These are phyloP conservation scores for Vulpes ferrilata DNA, from an alignment of 2,113 vertebrate genomes.

Conservation along the genomic window DNA sequence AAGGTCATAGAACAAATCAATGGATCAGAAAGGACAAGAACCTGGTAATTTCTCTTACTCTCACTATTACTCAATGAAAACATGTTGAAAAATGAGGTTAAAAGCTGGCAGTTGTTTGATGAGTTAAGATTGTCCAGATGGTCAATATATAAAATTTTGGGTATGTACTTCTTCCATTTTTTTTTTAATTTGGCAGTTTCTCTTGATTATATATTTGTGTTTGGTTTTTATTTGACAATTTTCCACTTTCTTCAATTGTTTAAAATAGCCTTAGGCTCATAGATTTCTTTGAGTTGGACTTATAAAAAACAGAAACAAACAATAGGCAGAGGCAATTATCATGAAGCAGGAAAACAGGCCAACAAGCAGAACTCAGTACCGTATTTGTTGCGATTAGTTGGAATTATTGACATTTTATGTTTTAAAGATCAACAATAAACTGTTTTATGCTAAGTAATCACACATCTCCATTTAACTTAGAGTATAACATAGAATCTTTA, in stretches of 20 bases:
- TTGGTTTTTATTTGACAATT: background rate
- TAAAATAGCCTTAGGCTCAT: background rate
- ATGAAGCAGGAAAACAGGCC: background rate
- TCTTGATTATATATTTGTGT: background rate
- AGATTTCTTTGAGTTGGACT: background rate
- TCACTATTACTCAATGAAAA: slow-evolving; percentile 60
- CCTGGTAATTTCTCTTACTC: slow-evolving; percentile 71
- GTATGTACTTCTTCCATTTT: background rate
- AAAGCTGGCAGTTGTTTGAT: background rate
- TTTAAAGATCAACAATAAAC: slow-evolving; percentile 35
- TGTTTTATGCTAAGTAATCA: background rate
- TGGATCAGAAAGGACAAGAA: slow-evolving; percentile 66
- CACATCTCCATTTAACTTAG: background rate
- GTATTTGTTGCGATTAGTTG: background rate
- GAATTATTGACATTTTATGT: background rate
- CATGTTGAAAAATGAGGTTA: slow-evolving; percentile 54
- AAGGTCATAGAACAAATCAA: slow-evolving; percentile 72
- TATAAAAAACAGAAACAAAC: background rate
- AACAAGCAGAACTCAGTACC: background rate
- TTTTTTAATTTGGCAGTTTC: background rate
- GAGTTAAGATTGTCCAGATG: slow-evolving; percentile 34
- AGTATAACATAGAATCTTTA: background rate
- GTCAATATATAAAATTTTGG: background rate
- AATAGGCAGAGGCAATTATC: background rate
- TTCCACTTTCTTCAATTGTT: background rate